Percentiles rank a stretch among this genome's conserved stretches.
These are phyloP conservation scores for Chlorospingus flavigularis DNA, from an alignment of 2,797 vertebrate genomes.

Conservation along the genomic window DNA sequence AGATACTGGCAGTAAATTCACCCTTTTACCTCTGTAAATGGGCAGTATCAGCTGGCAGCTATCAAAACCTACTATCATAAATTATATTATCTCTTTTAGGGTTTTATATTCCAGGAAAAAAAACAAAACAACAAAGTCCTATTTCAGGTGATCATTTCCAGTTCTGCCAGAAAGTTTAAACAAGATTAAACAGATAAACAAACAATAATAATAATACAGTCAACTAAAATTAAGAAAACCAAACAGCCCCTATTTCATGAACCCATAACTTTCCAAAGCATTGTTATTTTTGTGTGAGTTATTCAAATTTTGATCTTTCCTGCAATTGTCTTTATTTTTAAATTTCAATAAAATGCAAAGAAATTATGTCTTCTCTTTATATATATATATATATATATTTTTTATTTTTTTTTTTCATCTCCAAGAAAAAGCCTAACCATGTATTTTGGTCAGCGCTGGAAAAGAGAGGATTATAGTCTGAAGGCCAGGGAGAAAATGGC, in stretches of 20 bases:
- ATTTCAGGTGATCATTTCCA: neutral
- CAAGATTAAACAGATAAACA: neutral
- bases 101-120: neutral
- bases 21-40: neutral
- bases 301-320: neutral
- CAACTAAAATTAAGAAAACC: neutral
- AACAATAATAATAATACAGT: neutral
- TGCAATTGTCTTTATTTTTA: neutral
- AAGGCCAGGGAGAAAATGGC: neutral
- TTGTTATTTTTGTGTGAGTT: neutral
- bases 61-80: neutral
- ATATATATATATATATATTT: neutral
- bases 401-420: neutral
- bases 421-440: neutral
- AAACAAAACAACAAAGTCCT: neutral
- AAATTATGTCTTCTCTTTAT: neutral
- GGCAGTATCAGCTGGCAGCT: neutral
- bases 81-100: neutral
- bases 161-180: neutral
- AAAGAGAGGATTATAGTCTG: neutral
- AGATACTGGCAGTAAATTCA: neutral
- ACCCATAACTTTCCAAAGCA: neutral
- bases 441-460: neutral
- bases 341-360: neutral
- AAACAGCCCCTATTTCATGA: neutral